Conservation (phyloP, 2,888 invertebrate genomes). For the Erpobdella octoculata region DNA sequence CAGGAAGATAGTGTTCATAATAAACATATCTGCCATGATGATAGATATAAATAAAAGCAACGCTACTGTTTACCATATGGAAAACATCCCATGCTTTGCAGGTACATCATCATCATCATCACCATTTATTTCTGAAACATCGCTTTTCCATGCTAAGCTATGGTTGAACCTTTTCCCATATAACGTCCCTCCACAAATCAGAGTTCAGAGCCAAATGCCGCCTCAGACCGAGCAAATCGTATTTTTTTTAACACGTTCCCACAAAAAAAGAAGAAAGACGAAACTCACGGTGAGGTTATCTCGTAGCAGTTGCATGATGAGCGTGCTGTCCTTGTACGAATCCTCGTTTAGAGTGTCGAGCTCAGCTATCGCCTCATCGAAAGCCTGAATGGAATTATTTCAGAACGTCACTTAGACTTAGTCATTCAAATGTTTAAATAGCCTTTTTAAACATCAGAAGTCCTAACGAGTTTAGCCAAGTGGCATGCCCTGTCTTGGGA, state of each 20-base stretch:
- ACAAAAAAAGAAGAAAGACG: background rate
- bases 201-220: too few species aligned
- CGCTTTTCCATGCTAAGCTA: too few species aligned
- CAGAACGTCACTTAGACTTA: background rate
- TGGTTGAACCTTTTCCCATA: too few species aligned
- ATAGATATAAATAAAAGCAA: too few species aligned
- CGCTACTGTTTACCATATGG: too few species aligned
- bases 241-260: background rate
- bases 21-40: too few species aligned
- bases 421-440: background rate
- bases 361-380: slow-evolving; percentile 99
- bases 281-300: slow-evolving; percentile 55
- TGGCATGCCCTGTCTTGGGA: slow-evolving; percentile 97
- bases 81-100: too few species aligned
- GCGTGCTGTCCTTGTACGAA: slow-evolving; percentile 98
- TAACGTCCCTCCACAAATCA: too few species aligned
- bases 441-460: background rate
- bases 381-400: slow-evolving; percentile 64
- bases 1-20: too few species aligned
- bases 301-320: slow-evolving; percentile 63
- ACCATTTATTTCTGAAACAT: too few species aligned
- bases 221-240: too few species aligned
- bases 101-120: too few species aligned
- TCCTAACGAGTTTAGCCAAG: slow-evolving; percentile 90
- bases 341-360: slow-evolving; percentile 98